Evolutionary conservation across 2,113 vertebrate genomes (phyloP).

Genomic region (Entelurus aequoreus): DNA sequence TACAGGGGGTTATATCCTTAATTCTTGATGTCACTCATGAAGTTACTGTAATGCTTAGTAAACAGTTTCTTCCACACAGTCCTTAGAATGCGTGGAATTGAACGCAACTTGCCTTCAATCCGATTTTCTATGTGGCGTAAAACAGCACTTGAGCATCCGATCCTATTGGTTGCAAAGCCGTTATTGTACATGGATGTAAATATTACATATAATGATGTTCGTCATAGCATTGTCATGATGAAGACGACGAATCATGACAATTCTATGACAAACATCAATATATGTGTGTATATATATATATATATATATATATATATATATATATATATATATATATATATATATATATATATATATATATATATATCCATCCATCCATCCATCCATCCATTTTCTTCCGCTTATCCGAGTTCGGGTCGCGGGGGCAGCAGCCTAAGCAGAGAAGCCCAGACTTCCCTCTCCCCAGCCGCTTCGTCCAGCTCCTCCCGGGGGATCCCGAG

Average conservation of each 20-base stretch:
- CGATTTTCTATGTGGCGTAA: neutral
- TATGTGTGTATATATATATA: no score
- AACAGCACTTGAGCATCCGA: conserved; percentile 5
- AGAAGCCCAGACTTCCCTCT: no score
- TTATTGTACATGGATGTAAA: conserved; percentile 19
- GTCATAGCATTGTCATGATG: neutral
- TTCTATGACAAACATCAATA: neutral
- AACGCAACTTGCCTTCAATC: neutral
- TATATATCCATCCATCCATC: no score
- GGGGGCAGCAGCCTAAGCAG: no score
- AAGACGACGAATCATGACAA: conserved; percentile 1
- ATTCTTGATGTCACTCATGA: conserved; percentile 22
- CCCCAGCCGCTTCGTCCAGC: no score
- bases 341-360: no score
- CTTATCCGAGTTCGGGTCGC: no score
- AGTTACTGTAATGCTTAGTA: conserved; percentile 14
- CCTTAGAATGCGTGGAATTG: neutral
- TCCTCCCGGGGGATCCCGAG: no score
- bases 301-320: no score
- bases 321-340: no score
- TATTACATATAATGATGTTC: conserved; percentile 12
- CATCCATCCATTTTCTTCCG: no score
- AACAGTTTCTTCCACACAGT: conserved; percentile 9
- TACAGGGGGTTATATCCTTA: conserved; percentile 41
- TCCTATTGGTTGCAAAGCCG: conserved; percentile 11